Base-by-base conservation (phyloP, 2,888 invertebrate genomes). In the Uloborus plumipes region DNA sequence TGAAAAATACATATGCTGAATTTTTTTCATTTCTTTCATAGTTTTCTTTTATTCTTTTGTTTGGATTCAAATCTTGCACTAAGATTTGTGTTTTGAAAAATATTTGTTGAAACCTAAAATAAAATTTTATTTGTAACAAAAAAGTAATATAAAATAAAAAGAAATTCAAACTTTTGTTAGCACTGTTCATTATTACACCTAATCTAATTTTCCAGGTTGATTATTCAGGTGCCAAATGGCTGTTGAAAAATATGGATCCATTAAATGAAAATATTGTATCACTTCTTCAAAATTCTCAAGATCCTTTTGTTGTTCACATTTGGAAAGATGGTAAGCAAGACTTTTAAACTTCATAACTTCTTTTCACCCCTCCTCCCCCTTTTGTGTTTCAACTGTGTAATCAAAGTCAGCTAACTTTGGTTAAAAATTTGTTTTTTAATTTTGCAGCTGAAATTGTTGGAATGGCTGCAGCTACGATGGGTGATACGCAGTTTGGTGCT, bases 241-340 rank as follows among this genome's bases (percentile, higher is more conserved):
- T 99, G 85, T 97, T 98, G 96, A 99, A 99, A 92, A 99, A 99
- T 90, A 99, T 99, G 99, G 99, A 99, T 88, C 99, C 99, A 0
- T 92, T 99, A 86, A 99, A 99, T 89, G 99, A 99, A 90, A 99
- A 99, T 89, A 95, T 99, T 47, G 99, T 99, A 0, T 95, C 95
- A 11, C 91, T 99, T 18, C 91, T 99, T 84, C 99, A 99, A 90
- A 92, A 92, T 26, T 98, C 99, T 0, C 94, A 95, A 88, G 98
- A 98, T 91, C 94, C 96, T 9, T 98, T 98, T 90, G 95, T 98
- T 82, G 94, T 94, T 85, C 94, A 95, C 89, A 99, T 99, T 87
- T 99, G 99, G 99, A 99, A 99, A 90, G 99, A 99, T 90, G 92
- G 92, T 92, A 86, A 22, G 67, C 62, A 26, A 4, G 4, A 26